Base-by-base conservation (phyloP, 2,113 vertebrate species). In the Orcinus orca region DNA sequence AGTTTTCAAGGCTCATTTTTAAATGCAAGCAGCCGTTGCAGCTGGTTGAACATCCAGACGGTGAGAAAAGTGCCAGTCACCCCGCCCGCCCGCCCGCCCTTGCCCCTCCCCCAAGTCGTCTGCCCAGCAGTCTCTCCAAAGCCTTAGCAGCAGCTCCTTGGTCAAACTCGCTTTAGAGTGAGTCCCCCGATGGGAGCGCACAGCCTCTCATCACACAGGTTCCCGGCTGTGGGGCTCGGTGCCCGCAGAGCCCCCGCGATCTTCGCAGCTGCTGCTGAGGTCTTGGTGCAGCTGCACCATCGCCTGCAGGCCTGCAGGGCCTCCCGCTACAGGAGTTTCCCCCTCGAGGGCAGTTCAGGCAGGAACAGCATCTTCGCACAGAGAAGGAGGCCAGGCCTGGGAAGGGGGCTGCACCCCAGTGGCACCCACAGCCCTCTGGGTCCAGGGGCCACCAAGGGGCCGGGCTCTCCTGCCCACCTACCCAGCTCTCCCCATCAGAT, bases 241-340 rank as follows among this genome's bases (percentile, higher is more conserved):
- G 3, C 36, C 23, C 0, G 0, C n/a, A 33, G 53, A 50, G 41
- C 25, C 41, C 55, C 55, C 3, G 0, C 5, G 2, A 15, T 3
- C 26, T 3, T 7, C 9, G 33, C 25, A 0, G 31, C 77, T 33
- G 29, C 18, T 33, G 38, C 20, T 33, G 87, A 55, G 11, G 14
- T 11, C 20, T 36, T 11, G n/a, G 31, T 18, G 33, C 6, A 11
- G 18, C 10, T 55, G 47, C 10, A 2, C 55, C 3, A 7, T 13
- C 2, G 3, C 53, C 18, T 8, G 31, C 15, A 18, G 0, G n/a
- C 14, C 17, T 13, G 0, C 2, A 1, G 44, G 71, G 31, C 31
- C 70, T 53, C n/a, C 60, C 58, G 13, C 13, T 3, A 36, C 58
- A 5, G n/a, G 36, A 85, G 38, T 13, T 9, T 76, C 58, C 12